Conservation (phyloP, 2,113 vertebrate genomes). For the Leiothrix lutea region DNA sequence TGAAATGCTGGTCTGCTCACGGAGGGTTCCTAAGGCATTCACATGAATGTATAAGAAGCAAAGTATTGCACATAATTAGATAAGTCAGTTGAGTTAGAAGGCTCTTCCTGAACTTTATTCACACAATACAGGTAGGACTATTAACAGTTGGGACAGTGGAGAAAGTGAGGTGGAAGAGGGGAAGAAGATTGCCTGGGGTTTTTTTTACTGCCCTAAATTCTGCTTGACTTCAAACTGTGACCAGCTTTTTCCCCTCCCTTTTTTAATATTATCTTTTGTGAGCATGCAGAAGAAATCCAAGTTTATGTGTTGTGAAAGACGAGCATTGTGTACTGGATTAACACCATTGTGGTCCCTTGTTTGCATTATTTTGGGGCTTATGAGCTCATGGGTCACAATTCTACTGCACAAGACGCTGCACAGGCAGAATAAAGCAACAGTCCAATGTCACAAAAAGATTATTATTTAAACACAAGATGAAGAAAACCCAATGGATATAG, state of each 20-base stretch:
- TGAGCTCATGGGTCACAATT: accelerated
- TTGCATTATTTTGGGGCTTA: neutral
- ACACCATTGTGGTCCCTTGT: neutral
- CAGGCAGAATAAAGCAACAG: neutral
- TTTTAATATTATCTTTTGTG: neutral
- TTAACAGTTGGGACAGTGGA: neutral
- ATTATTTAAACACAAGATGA: neutral
- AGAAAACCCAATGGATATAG: neutral
- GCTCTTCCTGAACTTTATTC: neutral
- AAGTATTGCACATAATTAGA: neutral
- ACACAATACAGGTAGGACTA: neutral
- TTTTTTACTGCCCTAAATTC: neutral
- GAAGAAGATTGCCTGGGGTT: neutral
- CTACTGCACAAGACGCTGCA: neutral
- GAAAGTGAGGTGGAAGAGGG: neutral
- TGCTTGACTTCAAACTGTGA: neutral
- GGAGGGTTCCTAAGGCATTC: neutral
- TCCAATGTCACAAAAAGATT: neutral
- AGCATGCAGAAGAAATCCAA: neutral
- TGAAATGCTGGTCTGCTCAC: neutral
- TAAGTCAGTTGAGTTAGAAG: neutral
- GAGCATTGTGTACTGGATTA: neutral
- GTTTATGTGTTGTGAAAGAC: neutral
- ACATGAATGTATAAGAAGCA: neutral
- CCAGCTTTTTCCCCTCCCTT: neutral